Conservation (phyloP, 2,888 invertebrate genomes). For the Trachelus stipa region DNA sequence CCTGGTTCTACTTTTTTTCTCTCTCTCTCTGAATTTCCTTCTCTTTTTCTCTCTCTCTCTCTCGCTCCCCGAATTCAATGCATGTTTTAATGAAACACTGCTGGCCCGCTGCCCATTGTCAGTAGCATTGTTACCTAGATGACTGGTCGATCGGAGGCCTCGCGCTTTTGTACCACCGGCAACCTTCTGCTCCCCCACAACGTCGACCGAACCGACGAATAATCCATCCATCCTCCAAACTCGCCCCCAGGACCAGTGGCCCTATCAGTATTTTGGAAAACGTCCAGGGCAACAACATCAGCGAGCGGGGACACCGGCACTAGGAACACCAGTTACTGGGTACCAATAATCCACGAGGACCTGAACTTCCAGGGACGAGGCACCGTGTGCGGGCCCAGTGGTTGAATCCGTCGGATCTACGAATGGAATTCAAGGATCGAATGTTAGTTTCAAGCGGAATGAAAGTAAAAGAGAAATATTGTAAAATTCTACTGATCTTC, state of each 20-base stretch:
- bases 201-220: constrained; percentile 30
- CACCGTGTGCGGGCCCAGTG: too few relatives aligned
- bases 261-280: constrained; percentile 53
- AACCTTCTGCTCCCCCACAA: constrained; percentile 28
- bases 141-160: constrained; percentile 60
- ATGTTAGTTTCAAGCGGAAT: too few relatives aligned
- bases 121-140: constrained; percentile 57
- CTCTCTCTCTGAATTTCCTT: constrained; percentile 25
- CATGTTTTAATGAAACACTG: constrained; percentile 65
- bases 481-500: too few relatives aligned
- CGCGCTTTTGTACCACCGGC: constrained; percentile 49
- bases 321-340: too few relatives aligned
- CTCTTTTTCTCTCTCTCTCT: constrained; percentile 26
- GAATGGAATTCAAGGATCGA: too few relatives aligned
- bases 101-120: constrained; percentile 64
- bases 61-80: constrained; percentile 53
- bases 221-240: constrained; percentile 22
- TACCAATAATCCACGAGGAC: too few relatives aligned
- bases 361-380: too few relatives aligned
- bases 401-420: too few relatives aligned
- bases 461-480: too few relatives aligned
- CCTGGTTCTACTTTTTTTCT: constrained; percentile 10
- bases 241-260: constrained; percentile 27
- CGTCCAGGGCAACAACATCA: constrained; percentile 52
- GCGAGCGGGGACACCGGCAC: too few relatives aligned